Conservation (phyloP, 2,888 invertebrate species). For the Sceliomorpha sp. region DNA sequence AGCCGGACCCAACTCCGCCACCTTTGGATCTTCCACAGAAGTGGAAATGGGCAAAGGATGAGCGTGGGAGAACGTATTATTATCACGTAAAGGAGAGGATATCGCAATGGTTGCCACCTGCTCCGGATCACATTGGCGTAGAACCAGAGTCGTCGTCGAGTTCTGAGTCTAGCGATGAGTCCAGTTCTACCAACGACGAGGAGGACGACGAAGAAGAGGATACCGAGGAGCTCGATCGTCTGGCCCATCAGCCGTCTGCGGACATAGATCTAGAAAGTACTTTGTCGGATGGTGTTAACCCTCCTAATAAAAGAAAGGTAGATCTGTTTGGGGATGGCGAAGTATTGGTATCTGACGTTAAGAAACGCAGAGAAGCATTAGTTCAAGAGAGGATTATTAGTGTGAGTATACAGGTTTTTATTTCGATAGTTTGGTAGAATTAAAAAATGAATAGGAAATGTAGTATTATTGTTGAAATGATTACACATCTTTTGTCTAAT, state of each 20-base stretch:
- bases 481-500: too few species aligned
- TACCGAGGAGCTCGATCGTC: slow-evolving; percentile 29
- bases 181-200: slow-evolving; percentile 77
- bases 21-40: slow-evolving; percentile 87
- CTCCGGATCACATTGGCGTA: slow-evolving; percentile 77
- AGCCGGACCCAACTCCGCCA: slow-evolving; percentile 67
- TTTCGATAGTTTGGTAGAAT: slow-evolving; percentile 27
- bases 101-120: slow-evolving; percentile 89
- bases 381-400: slow-evolving; percentile 85
- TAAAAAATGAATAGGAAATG: too few species aligned
- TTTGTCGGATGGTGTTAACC: slow-evolving; percentile 28
- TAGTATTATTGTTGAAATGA: too few species aligned
- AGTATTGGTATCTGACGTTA: slow-evolving; percentile 58
- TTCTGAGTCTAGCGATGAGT: slow-evolving; percentile 81
- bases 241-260: slow-evolving; percentile 51
- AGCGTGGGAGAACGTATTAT: slow-evolving; percentile 93
- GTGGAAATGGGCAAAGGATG: slow-evolving; percentile 93
- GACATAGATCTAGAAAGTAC: slow-evolving; percentile 62
- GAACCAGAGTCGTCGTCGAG: slow-evolving; percentile 76
- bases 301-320: slow-evolving; percentile 63
- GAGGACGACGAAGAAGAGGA: slow-evolving; percentile 80
- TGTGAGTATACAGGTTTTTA: slow-evolving; percentile 81
- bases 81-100: slow-evolving; percentile 91
- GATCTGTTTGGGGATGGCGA: slow-evolving; percentile 40
- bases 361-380: slow-evolving; percentile 82